phyloP scores from a whole-genome alignment of 2,797 vertebrate genomes.

The Squalus acanthias region DNA sequence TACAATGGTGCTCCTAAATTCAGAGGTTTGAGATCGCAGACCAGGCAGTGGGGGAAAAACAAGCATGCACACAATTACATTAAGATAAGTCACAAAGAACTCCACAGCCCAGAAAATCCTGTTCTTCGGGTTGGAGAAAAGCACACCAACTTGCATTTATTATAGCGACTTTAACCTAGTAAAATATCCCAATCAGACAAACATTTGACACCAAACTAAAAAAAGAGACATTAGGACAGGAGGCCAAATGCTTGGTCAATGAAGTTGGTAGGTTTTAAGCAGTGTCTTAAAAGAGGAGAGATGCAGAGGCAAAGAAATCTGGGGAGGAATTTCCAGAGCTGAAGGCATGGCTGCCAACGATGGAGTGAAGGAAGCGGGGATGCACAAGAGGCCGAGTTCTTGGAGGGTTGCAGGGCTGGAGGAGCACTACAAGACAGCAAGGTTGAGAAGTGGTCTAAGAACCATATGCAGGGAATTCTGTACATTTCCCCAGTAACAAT shows the following conservation, averaged over 20 bases:
- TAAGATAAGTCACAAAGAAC: neutral
- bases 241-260: neutral
- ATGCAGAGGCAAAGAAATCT: neutral
- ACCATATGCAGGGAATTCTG: neutral
- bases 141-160: neutral
- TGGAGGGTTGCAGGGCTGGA: neutral
- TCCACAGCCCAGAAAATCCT: neutral
- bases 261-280: neutral
- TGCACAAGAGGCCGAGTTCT: neutral
- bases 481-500: neutral
- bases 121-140: neutral
- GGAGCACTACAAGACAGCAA: neutral
- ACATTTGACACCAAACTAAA: neutral
- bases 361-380: neutral
- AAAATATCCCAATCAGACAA: neutral
- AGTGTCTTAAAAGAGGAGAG: neutral
- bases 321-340: neutral
- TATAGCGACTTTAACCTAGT: neutral
- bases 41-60: neutral
- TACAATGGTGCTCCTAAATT: neutral
- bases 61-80: neutral
- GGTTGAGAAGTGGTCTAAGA: neutral
- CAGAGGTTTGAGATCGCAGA: neutral
- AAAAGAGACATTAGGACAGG: neutral
- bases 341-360: neutral